Evolutionary conservation across 1,140 invertebrate genomes (phyloP), one percentile per base, ranked within the genome.

Genomic region (Aphelinus atriplicis): DNA sequence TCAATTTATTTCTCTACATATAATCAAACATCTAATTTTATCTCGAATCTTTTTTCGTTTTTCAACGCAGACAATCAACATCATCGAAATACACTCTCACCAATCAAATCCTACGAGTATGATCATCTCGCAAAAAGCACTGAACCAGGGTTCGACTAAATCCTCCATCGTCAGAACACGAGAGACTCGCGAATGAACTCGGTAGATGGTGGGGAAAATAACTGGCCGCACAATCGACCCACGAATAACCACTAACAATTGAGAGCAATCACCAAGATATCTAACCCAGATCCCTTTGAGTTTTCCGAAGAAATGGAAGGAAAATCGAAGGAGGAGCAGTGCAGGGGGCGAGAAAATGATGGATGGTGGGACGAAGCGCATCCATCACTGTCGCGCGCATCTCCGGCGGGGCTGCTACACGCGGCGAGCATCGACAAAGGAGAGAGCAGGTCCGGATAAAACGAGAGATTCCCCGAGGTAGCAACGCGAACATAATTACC

Each of bases 311-410:
- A 42, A 65, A 65, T 9, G 51, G 51, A 4, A 53, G 4, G 47
- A 9, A 56, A 51, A n/a, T 26, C 26, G 64, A 66, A 9, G 51
- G 26, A 46, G 63, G 48, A 56, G 45, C 50, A 53, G 65, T 56
- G 43, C 26, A 26, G 26, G 26, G 26, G 48, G 58, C 61, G 71
- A 57, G 66, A 75, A 77, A 80, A 80, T 82, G 81, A 85, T 79
- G 77, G 81, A 83, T 82, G 51, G 46, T 74, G 78, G 67, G 72
- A 26, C 75, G 71, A 62, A 43, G 42, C 56, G 60, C 79, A 84
- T 84, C 80, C 80, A 77, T 85, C 84, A 84, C 80, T 84, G 83
- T 84, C 84, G 81, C 79, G 79, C 78, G 75, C 78, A 64, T 77
- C 50, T 69, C 61, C 2, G 43, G 26, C 51, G 64, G 6, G 64